Conservation (phyloP, 92 coral and sea anemone species). For the Porites cylindrica region DNA sequence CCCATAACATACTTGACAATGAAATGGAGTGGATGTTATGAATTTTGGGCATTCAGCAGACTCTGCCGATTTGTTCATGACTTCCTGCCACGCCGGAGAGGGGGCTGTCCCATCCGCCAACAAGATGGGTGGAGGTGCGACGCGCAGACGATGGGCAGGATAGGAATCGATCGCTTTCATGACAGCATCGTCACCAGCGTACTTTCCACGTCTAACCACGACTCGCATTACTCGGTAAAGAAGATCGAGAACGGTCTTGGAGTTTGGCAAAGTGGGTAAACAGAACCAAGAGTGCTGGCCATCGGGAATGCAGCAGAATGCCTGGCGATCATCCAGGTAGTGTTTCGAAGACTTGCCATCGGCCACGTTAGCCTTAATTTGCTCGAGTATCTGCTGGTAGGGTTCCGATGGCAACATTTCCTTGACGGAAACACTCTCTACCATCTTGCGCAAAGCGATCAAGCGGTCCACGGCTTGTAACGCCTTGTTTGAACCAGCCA, state of each 20-base stretch:
- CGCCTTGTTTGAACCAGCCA: neutral
- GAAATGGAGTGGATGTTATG: neutral
- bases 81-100: neutral
- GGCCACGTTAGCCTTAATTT: neutral
- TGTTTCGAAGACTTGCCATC: neutral
- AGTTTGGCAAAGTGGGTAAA: neutral
- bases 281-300: neutral
- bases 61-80: neutral
- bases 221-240: neutral
- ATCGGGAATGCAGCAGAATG: neutral
- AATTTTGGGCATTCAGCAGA: neutral
- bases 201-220: neutral
- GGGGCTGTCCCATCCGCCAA: neutral
- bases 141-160: conserved; percentile 6
- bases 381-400: neutral
- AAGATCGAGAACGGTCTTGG: neutral
- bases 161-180: neutral
- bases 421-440: neutral
- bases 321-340: neutral
- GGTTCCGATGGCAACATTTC: neutral
- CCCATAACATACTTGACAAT: neutral
- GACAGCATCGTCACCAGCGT: neutral
- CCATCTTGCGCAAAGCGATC: neutral
- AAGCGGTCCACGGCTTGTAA: neutral
- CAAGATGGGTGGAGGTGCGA: conserved; percentile 22